Percentiles rank a stretch among this genome's conserved stretches.
These are phyloP conservation scores for Steinernema khuongi DNA, from an alignment of 1,140 invertebrate species.

Conservation along the genomic window DNA sequence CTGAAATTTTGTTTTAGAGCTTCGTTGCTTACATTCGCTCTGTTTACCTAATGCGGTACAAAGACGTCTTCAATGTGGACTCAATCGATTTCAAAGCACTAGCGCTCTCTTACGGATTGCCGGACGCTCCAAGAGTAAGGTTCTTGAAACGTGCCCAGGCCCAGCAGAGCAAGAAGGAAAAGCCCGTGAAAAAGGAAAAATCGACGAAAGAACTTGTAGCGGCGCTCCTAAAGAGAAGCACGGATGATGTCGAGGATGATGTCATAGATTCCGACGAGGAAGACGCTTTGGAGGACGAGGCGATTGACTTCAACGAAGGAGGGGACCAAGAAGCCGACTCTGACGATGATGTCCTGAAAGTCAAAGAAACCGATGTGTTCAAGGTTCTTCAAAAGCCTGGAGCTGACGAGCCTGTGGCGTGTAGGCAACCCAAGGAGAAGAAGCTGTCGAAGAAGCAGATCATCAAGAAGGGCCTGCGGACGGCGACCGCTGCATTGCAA, in stretches of 20 bases:
- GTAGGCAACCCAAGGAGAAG: slow-evolving; percentile 19
- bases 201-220: background rate
- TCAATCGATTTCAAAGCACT: slow-evolving; percentile 46
- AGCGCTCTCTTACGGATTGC: slow-evolving; percentile 49
- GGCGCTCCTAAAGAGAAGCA: background rate
- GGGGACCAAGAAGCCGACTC: slow-evolving; percentile 29
- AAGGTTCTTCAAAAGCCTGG: slow-evolving; percentile 23
- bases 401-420: slow-evolving; percentile 18
- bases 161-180: slow-evolving; percentile 16
- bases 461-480: slow-evolving; percentile 32
- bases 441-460: slow-evolving; percentile 38
- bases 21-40: slow-evolving; percentile 52
- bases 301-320: too few species aligned
- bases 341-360: slow-evolving; percentile 44
- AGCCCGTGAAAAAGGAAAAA: slow-evolving; percentile 18
- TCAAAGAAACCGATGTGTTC: slow-evolving; percentile 47
- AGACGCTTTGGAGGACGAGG: slow-evolving; percentile 30
- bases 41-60: slow-evolving; percentile 47
- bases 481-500: background rate
- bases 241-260: slow-evolving; percentile 18
- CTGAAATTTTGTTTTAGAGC: slow-evolving; percentile 41
- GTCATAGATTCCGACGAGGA: slow-evolving; percentile 26
- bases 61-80: slow-evolving; percentile 52
- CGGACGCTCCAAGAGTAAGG: slow-evolving; percentile 50
- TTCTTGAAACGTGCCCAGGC: slow-evolving; percentile 44